A percentile compares a stretch with the other conserved stretches of the same genome.
Conservation (phyloP, 2,113 vertebrate genomes). For the Eurypyga helias region DNA sequence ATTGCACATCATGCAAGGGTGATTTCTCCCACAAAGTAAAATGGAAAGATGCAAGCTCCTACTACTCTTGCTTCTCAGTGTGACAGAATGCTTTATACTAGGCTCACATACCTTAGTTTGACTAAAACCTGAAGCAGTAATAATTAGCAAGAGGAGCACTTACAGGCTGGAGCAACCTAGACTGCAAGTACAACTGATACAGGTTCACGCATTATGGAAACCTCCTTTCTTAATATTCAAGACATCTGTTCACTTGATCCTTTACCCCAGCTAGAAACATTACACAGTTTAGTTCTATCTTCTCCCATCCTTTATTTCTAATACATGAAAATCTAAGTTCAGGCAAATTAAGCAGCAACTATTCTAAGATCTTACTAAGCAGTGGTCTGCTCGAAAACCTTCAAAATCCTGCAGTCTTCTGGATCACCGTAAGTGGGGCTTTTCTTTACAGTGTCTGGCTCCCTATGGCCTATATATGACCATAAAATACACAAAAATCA, state of each 20-base stretch:
- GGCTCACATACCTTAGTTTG: not conserved
- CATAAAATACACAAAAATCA: too few species aligned
- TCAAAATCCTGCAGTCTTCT: not conserved
- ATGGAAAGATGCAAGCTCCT: not conserved
- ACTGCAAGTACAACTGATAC: not conserved
- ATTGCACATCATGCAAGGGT: not conserved
- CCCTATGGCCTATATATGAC: too few species aligned
- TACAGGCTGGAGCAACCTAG: not conserved
- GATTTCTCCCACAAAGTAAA: not conserved
- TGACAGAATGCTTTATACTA: not conserved
- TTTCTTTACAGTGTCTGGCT: not conserved
- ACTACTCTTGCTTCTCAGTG: not conserved
- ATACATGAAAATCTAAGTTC: not conserved
- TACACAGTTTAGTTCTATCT: not conserved
- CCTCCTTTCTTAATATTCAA: not conserved
- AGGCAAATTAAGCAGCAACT: not conserved
- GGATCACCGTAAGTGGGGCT: not conserved
- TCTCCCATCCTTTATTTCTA: not conserved
- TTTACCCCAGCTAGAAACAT: not conserved
- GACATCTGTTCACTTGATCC: not conserved
- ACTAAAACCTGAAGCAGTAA: not conserved
- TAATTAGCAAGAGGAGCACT: not conserved
- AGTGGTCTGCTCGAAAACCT: not conserved
- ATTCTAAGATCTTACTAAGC: not conserved
- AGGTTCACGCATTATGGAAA: not conserved